A percentile compares a stretch with the other conserved stretches of the same genome.
These are phyloP conservation scores for Lycia hirtaria DNA, from an alignment of 2,888 invertebrate species.

Conservation along the genomic window DNA sequence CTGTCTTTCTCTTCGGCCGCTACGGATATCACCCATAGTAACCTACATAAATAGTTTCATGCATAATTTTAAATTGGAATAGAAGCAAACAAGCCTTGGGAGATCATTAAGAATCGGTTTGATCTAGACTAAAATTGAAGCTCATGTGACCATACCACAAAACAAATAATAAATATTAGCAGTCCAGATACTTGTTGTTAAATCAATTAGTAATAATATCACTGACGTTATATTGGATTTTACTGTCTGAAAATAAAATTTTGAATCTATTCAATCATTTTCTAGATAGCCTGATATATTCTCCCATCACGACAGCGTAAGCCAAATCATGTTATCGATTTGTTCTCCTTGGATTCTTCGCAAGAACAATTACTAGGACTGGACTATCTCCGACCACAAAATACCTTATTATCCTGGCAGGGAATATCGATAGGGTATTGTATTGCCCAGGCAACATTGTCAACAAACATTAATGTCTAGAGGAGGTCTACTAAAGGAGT, in stretches of 20 bases:
- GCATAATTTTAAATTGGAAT: conserved; percentile 4
- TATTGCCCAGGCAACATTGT: neutral
- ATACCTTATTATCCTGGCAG: neutral
- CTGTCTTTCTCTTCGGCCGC: neutral
- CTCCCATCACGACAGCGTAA: too few relatives aligned
- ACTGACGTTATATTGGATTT: too few relatives aligned
- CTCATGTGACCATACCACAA: conserved; percentile 7
- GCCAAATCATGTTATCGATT: too few relatives aligned
- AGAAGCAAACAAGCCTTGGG: conserved; percentile 16
- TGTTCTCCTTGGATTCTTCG: too few relatives aligned
- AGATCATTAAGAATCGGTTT: conserved; percentile 23
- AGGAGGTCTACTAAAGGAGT: too few relatives aligned
- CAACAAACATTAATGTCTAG: neutral
- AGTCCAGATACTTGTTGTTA: neutral
- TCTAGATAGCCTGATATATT: too few relatives aligned
- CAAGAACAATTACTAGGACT: too few relatives aligned
- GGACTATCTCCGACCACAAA: too few relatives aligned
- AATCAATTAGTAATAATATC: neutral
- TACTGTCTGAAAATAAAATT: too few relatives aligned
- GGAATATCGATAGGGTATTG: neutral
- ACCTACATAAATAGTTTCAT: neutral
- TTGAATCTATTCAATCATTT: too few relatives aligned
- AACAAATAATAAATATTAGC: neutral
- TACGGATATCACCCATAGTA: neutral
- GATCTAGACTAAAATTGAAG: conserved; percentile 13